Evolutionary conservation across 2,113 vertebrate species (phyloP), one percentile per base, ranked within the genome.

Genomic region (Ptilorrhoa leucosticta): DNA sequence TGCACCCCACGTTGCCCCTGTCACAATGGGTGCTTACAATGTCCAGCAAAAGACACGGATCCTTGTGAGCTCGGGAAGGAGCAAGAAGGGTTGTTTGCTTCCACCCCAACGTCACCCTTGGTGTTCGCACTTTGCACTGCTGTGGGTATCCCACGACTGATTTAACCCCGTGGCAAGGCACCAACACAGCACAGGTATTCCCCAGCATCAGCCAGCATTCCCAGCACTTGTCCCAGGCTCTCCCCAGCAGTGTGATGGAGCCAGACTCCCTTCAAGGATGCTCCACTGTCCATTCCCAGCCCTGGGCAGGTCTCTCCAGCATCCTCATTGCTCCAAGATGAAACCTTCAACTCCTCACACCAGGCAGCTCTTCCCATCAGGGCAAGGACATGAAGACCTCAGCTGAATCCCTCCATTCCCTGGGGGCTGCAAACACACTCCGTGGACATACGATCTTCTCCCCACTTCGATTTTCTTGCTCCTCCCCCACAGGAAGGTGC

Each of bases 401-500:
- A 3, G 37, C 14, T 0, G 0, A 30, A 53, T 50, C 40, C 18
- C 44, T 82, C 39, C 0, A 0, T 70, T 50, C 56, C 23, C 18
- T 5, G 2, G 16, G 54, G 37, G n/a, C 71, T 85, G 39, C 24
- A 53, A 75, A 84, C 40, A 47, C 11, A 10, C 10, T 48, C 30
- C 1, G 0, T 20, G 33, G 37, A 77, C 44, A 24, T 4, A 37
- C 0, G 0, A 4, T 47, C 57, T 73, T 51, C 61, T 81, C 39
- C 35, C 17, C 17, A 2, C 4, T 33, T 37, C 31, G 37, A 40
- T 72, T 78, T 79, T 57, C 84, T 64, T 3, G 0, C 81, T 60
- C 13, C 31, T 68, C 10, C 6, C 18, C 33, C 48, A 23, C 4
- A 7, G 63, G 57, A 69, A 87, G 31, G 21, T 5, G 33, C 1